These are phyloP conservation scores for Urocyon cinereoargenteus DNA, from an alignment of 2,797 vertebrate genomes.

Conservation along the genomic window DNA sequence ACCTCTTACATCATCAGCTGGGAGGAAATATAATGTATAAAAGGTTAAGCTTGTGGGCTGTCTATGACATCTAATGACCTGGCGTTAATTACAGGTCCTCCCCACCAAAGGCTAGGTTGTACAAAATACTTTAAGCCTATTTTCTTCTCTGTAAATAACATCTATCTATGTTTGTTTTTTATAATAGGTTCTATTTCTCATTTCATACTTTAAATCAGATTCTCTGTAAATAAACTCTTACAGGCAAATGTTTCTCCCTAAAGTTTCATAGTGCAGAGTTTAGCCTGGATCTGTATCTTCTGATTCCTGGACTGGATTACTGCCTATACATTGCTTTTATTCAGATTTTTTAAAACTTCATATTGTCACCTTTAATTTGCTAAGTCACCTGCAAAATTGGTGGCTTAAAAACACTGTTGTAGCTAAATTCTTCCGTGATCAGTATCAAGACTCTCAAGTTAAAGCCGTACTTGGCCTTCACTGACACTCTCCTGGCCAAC, in stretches of 20 bases:
- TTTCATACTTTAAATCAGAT: background rate
- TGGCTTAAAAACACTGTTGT: background rate
- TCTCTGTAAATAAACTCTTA: background rate
- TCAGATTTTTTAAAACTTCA: background rate
- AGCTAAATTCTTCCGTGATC: constrained; percentile 1
- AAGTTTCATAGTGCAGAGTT: background rate
- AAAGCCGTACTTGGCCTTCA: background rate
- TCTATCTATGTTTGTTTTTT: background rate
- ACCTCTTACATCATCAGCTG: background rate
- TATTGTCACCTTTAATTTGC: background rate
- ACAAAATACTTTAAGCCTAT: background rate
- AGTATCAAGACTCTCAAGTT: background rate
- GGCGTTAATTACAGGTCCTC: background rate
- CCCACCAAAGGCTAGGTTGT: background rate
- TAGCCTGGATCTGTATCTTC: background rate
- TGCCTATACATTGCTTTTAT: background rate
- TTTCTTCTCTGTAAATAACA: background rate
- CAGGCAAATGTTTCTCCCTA: background rate
- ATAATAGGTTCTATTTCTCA: background rate
- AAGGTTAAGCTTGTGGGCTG: background rate
- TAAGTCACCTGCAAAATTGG: background rate
- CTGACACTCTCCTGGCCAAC: background rate
- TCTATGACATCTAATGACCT: background rate
- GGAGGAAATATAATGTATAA: background rate
- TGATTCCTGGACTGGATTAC: background rate